These are phyloP conservation scores for Charadrius vociferus DNA, from an alignment of 2,113 vertebrate species.

Conservation along the genomic window DNA sequence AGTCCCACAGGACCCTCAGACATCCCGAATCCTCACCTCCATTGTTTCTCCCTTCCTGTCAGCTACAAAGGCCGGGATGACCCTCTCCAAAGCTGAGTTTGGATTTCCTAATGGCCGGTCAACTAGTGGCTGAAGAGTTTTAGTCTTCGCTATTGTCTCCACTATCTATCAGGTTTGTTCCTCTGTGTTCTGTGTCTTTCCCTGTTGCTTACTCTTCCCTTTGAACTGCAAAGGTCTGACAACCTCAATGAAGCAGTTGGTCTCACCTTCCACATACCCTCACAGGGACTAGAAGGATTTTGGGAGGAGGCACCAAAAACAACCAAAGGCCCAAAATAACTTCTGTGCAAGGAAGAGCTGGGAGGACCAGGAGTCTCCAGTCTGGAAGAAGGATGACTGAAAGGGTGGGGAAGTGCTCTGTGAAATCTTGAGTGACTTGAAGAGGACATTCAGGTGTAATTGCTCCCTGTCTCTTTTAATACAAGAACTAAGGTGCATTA, in stretches of 20 bases:
- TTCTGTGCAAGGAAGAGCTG: neutral
- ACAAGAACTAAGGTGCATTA: neutral
- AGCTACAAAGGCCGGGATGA: neutral
- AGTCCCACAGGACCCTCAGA: neutral
- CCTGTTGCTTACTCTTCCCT: neutral
- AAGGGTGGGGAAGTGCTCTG: neutral
- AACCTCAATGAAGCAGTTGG: neutral
- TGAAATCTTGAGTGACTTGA: neutral
- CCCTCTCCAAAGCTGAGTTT: neutral
- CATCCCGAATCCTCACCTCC: fast-evolving
- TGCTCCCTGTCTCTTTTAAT: neutral
- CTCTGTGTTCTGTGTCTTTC: neutral
- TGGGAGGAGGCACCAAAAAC: neutral
- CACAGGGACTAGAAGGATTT: fast-evolving
- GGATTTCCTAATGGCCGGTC: neutral
- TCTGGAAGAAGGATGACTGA: neutral
- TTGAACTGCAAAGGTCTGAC: neutral
- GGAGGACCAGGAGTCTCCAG: neutral
- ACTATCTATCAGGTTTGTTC: neutral
- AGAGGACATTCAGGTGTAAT: neutral
- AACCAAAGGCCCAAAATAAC: neutral
- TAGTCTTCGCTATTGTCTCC: neutral
- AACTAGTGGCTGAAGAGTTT: neutral
- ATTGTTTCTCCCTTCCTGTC: neutral
- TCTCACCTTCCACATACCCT: neutral